Evolutionary conservation across 2,797 vertebrate genomes (phyloP).

Genomic region (Pseudotriccus pelzelni): DNA sequence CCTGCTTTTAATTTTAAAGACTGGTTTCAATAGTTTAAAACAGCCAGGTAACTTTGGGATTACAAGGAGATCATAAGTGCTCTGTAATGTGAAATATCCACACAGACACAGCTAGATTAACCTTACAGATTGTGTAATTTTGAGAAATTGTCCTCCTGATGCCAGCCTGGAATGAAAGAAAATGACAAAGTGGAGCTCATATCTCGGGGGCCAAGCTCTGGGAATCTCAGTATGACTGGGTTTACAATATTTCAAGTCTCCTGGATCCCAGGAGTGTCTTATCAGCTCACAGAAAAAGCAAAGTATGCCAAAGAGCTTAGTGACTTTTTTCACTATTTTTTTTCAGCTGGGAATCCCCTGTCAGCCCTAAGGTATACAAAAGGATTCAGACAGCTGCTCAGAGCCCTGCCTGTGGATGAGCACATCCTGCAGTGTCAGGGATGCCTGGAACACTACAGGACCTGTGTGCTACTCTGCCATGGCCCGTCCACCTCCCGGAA

Average conservation of each 20-base stretch:
- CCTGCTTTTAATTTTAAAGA: background rate
- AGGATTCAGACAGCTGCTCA: background rate
- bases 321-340: background rate
- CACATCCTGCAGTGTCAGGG: background rate
- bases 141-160: background rate
- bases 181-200: background rate
- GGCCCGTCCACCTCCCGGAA: background rate
- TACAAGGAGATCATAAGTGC: background rate
- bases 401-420: background rate
- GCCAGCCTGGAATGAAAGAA: background rate
- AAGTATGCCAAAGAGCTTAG: background rate
- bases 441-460: background rate
- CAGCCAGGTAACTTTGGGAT: background rate
- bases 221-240: background rate
- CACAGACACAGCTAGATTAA: background rate
- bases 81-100: background rate
- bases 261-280: background rate
- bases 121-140: background rate
- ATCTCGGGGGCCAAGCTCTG: background rate
- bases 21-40: background rate
- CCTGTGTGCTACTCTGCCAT: accelerated
- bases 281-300: background rate
- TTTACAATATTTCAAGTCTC: background rate
- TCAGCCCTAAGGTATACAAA: background rate
- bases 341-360: background rate